Evolutionary conservation across 2,888 invertebrate genomes (phyloP).

Genomic region (Cephalotes varians): DNA sequence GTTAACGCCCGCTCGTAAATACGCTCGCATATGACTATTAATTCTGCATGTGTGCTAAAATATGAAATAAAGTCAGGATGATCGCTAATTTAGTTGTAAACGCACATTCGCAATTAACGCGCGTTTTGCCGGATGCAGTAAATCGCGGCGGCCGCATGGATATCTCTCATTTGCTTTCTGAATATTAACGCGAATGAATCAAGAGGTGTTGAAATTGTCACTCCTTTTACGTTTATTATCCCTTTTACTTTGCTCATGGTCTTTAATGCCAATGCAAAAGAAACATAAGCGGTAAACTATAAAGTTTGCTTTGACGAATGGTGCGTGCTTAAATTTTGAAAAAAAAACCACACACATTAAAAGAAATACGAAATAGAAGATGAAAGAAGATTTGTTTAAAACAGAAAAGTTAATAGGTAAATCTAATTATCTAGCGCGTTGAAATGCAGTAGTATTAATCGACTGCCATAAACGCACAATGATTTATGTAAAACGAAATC

Average conservation of each 20-base stretch:
- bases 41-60: conserved; percentile 22
- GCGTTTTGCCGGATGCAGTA: conserved; percentile 36
- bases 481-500: neutral
- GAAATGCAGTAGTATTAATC: too few species aligned
- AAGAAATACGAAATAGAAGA: too few species aligned
- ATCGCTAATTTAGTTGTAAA: conserved; percentile 45
- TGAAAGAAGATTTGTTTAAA: too few species aligned
- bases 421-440: too few species aligned
- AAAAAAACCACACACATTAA: too few species aligned
- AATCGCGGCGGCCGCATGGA: conserved; percentile 10
- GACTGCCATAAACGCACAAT: neutral
- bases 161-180: conserved; percentile 21
- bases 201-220: conserved; percentile 21
- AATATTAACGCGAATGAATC: conserved; percentile 27
- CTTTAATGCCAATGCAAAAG: neutral
- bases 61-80: conserved; percentile 7
- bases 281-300: neutral
- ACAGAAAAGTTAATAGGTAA: too few species aligned
- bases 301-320: neutral
- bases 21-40: conserved; percentile 22
- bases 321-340: neutral
- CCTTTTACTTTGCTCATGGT: neutral
- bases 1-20: conserved; percentile 50
- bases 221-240: neutral
- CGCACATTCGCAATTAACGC: conserved; percentile 30